These are phyloP conservation scores for Toxotes lorentzi DNA, from an alignment of 2,797 vertebrate species.

Conservation along the genomic window DNA sequence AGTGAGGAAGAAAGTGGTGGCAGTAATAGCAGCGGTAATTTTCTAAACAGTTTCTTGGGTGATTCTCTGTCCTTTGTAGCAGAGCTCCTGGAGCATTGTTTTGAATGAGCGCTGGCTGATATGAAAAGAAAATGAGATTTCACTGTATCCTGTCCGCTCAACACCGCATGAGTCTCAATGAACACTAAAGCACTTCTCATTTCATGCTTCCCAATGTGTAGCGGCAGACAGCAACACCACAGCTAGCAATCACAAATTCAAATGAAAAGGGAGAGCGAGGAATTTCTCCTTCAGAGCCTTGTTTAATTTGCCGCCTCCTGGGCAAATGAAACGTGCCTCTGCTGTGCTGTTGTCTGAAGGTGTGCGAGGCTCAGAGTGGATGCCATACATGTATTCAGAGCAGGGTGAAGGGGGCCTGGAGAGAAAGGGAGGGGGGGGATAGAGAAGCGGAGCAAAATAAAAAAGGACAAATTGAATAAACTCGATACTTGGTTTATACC, in stretches of 20 bases:
- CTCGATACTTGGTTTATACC: constrained; percentile 51
- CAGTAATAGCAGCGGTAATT: constrained; percentile 24
- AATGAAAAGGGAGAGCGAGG: constrained; percentile 72
- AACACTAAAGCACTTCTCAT: constrained; percentile 74
- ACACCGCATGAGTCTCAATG: constrained; percentile 67
- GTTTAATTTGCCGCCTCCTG: constrained; percentile 80
- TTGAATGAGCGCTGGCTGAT: constrained; percentile 61
- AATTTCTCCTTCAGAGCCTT: constrained; percentile 66
- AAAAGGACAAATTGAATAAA: constrained; percentile 69
- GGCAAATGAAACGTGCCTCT: constrained; percentile 65
- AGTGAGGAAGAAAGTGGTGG: constrained; percentile 15
- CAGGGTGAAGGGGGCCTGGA: constrained; percentile 25
- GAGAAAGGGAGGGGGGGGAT: background rate
- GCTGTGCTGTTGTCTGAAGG: constrained; percentile 67
- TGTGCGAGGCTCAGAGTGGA: constrained; percentile 49
- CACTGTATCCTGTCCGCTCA: constrained; percentile 68
- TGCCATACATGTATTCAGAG: constrained; percentile 61
- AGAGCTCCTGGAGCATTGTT: constrained; percentile 55
- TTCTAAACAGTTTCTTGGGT: constrained; percentile 17
- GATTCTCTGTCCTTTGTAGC: constrained; percentile 38
- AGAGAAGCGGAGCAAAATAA: constrained; percentile 31
- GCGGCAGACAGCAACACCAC: constrained; percentile 64
- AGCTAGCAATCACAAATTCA: constrained; percentile 75
- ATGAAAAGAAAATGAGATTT: constrained; percentile 73
- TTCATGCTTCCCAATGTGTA: constrained; percentile 78